These are phyloP conservation scores for Pyrrhia umbra DNA, from an alignment of 2,888 invertebrate species.

Conservation along the genomic window DNA sequence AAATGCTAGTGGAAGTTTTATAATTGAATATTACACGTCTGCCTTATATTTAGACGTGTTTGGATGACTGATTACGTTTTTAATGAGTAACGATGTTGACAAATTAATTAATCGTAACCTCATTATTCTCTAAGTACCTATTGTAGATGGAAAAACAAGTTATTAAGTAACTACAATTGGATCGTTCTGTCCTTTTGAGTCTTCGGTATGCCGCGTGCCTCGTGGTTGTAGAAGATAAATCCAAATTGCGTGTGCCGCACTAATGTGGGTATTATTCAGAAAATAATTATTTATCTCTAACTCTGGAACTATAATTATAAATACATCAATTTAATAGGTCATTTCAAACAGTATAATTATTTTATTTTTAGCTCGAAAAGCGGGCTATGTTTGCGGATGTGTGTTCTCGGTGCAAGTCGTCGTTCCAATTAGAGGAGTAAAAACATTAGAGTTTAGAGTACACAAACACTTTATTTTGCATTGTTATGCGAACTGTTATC, in stretches of 20 bases:
- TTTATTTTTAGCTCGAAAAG: constrained; percentile 46
- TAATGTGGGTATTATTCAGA: constrained; percentile 2
- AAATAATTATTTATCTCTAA: constrained; percentile 24
- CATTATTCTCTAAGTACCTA: constrained; percentile 27
- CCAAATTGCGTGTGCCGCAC: too few species aligned
- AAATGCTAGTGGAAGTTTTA: neutral
- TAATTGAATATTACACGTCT: constrained; percentile 12
- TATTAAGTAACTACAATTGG: constrained; percentile 25
- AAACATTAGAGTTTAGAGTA: constrained; percentile 28
- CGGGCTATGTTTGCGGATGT: constrained; percentile 55
- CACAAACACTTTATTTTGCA: constrained; percentile 7
- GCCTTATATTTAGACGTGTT: constrained; percentile 10
- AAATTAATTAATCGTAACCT: constrained; percentile 39
- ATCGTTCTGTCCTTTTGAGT: constrained; percentile 30
- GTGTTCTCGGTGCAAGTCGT: constrained; percentile 53
- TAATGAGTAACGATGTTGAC: constrained; percentile 41
- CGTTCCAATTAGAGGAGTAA: constrained; percentile 47
- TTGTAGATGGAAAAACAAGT: constrained; percentile 30
- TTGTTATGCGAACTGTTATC: neutral
- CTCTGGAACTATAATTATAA: constrained; percentile 3
- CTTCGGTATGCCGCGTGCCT: constrained; percentile 8
- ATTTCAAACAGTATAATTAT: constrained; percentile 29
- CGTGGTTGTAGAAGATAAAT: too few species aligned
- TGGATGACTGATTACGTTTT: constrained; percentile 35
- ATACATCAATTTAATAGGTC: constrained; percentile 35